phyloP scores from a whole-genome alignment of 2,888 invertebrate species.

The Drosophila anceps region DNA sequence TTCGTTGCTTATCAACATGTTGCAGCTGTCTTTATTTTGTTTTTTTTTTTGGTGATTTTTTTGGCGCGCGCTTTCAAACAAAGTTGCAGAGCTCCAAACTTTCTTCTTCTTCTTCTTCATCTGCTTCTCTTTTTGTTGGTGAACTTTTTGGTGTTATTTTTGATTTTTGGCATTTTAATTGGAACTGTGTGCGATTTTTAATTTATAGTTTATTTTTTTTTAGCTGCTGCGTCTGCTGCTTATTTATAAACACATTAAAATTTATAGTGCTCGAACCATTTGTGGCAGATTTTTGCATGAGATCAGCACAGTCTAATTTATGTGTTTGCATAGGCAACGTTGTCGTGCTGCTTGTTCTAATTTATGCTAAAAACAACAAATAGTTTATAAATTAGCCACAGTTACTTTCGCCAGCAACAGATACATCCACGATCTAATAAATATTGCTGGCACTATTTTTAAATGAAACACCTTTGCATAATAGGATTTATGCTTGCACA shows the following conservation, averaged over 20 bases:
- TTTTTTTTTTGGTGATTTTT: slow-evolving; percentile 23
- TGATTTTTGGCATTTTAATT: slow-evolving; percentile 39
- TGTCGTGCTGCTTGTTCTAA: slow-evolving; percentile 38
- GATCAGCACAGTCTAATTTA: slow-evolving; percentile 69
- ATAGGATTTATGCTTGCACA: not conserved
- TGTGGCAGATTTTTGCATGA: slow-evolving; percentile 65
- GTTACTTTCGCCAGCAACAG: slow-evolving; percentile 35
- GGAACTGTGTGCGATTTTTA: slow-evolving; percentile 65
- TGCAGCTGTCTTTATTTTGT: slow-evolving; percentile 29
- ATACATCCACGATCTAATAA: slow-evolving; percentile 1
- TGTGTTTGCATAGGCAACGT: slow-evolving; percentile 44
- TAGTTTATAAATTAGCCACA: slow-evolving; percentile 21
- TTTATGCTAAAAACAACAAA: slow-evolving; percentile 51
- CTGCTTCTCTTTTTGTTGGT: not conserved
- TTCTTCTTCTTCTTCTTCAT: not conserved
- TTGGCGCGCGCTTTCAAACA: slow-evolving; percentile 57
- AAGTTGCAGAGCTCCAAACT: slow-evolving; percentile 29
- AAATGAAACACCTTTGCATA: not conserved
- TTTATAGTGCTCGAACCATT: slow-evolving; percentile 63
- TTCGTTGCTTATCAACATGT: slow-evolving; percentile 55
- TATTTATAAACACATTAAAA: slow-evolving; percentile 77
- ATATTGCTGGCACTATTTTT: not conserved
- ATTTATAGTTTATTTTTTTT: slow-evolving; percentile 48
- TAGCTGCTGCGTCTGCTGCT: slow-evolving; percentile 43
- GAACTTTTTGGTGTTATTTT: slow-evolving; percentile 13